These are phyloP conservation scores for Neopipo cinnamomea DNA, from an alignment of 2,113 vertebrate species.

Conservation along the genomic window DNA sequence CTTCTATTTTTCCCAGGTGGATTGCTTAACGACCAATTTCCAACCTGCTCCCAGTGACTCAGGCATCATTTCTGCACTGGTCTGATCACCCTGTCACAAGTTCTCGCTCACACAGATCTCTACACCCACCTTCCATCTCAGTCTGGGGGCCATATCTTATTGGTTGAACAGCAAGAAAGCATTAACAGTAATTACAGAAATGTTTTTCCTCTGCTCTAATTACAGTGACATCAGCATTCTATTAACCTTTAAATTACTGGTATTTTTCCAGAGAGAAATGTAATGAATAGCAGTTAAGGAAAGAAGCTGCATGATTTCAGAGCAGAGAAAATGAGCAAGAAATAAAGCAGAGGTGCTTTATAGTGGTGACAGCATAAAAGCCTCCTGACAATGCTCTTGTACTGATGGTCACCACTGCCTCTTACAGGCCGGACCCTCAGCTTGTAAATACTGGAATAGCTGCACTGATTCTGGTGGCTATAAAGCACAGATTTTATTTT, in stretches of 20 bases:
- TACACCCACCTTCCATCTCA: conserved; percentile 63
- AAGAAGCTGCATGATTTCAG: not conserved
- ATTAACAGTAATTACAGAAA: conserved; percentile 71
- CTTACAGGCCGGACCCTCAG: not conserved
- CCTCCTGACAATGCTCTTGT: not conserved
- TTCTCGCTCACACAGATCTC: conserved; percentile 40
- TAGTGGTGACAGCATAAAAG: not conserved
- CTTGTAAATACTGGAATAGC: not conserved
- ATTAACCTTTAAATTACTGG: conserved; percentile 76
- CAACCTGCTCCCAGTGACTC: conserved; percentile 32
- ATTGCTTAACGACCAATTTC: conserved; percentile 50
- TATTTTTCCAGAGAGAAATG: conserved; percentile 63
- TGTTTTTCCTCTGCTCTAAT: conserved; percentile 68
- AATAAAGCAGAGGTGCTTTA: not conserved
- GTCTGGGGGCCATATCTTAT: conserved; percentile 38
- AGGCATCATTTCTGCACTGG: conserved; percentile 56
- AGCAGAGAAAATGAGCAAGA: not conserved
- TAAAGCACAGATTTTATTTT: not conserved
- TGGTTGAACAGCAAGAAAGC: conserved; percentile 71
- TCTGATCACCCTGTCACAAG: conserved; percentile 64
- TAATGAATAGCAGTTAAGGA: conserved; percentile 30
- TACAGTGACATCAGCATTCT: conserved; percentile 67
- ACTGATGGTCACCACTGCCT: not conserved
- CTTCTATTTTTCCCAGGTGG: conserved; percentile 47
- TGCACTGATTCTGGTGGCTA: not conserved